Percentiles rank a stretch among this genome's conserved stretches.
phyloP scores from a whole-genome alignment of 2,113 vertebrate species.

The Sebastes fasciatus region DNA sequence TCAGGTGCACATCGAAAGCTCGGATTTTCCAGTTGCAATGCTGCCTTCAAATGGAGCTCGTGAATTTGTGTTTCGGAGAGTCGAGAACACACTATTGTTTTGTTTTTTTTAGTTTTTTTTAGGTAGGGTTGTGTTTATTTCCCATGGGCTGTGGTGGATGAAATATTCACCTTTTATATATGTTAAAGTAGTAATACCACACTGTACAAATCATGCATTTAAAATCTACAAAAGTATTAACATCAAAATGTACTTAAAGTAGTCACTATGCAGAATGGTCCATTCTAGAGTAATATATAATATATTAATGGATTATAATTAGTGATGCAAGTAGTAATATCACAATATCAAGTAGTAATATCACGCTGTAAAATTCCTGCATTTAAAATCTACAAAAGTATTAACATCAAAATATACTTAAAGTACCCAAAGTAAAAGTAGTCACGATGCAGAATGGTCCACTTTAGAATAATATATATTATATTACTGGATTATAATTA shows the following conservation, averaged over 20 bases:
- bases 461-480: not conserved
- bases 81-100: not conserved
- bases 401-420: not conserved
- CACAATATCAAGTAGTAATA: not conserved
- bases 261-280: not conserved
- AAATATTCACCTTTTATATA: no score
- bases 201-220: not conserved
- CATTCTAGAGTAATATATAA: not conserved
- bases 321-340: not conserved
- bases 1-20: not conserved
- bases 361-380: not conserved
- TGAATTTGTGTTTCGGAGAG: not conserved
- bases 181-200: not conserved
- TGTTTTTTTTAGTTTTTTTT: not conserved
- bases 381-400: not conserved
- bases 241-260: not conserved
- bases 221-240: not conserved
- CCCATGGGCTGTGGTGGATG: not conserved
- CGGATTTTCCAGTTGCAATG: not conserved
- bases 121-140: not conserved
- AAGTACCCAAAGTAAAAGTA: not conserved
- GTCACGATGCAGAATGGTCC: not conserved
- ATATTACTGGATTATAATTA: not conserved
- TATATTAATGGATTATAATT: not conserved
- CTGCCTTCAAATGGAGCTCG: constrained; percentile 9